phyloP scores from a whole-genome alignment of 2,888 invertebrate genomes.

The Dryococelus australis region DNA sequence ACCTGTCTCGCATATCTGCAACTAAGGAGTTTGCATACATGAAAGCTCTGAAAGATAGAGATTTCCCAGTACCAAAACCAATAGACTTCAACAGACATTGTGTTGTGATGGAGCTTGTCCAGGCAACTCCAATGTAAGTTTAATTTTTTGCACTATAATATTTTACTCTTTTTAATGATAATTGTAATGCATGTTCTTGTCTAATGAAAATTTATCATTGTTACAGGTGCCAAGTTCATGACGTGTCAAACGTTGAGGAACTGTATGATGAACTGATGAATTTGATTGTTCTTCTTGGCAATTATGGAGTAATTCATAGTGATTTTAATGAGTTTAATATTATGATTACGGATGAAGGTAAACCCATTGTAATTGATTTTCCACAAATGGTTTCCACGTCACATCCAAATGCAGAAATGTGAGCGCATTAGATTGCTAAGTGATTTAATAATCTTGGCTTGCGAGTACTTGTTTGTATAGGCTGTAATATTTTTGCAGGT shows the following conservation, averaged over 20 bases:
- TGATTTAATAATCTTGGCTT: not conserved
- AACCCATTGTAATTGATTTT: slow-evolving; percentile 93
- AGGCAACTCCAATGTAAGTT: slow-evolving; percentile 81
- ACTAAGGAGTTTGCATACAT: slow-evolving; percentile 98
- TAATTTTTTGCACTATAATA: too few relatives aligned
- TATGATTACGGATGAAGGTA: slow-evolving; percentile 81
- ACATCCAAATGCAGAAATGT: slow-evolving; percentile 90
- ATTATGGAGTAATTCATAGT: slow-evolving; percentile 96
- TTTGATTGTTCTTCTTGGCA: slow-evolving; percentile 87
- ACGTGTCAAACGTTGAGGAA: slow-evolving; percentile 72
- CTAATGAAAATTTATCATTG: not conserved
- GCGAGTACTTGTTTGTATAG: not conserved
- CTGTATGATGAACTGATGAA: slow-evolving; percentile 96
- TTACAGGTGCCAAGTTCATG: slow-evolving; percentile 66
- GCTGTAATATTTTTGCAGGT: slow-evolving; percentile 62
- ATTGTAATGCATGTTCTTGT: not conserved
- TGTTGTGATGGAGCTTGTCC: slow-evolving; percentile 93
- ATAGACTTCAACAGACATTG: slow-evolving; percentile 94
- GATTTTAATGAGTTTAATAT: slow-evolving; percentile 99
- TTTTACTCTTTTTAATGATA: too few relatives aligned
- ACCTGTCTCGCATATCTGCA: slow-evolving; percentile 94
- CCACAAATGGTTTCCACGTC: slow-evolving; percentile 98
- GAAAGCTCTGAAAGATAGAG: slow-evolving; percentile 89
- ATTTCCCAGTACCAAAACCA: slow-evolving; percentile 94
- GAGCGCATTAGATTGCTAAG: slow-evolving; percentile 53